These are phyloP conservation scores for Pseudomyrmex dendroicus DNA, from an alignment of 1,140 invertebrate genomes.

Conservation along the genomic window DNA sequence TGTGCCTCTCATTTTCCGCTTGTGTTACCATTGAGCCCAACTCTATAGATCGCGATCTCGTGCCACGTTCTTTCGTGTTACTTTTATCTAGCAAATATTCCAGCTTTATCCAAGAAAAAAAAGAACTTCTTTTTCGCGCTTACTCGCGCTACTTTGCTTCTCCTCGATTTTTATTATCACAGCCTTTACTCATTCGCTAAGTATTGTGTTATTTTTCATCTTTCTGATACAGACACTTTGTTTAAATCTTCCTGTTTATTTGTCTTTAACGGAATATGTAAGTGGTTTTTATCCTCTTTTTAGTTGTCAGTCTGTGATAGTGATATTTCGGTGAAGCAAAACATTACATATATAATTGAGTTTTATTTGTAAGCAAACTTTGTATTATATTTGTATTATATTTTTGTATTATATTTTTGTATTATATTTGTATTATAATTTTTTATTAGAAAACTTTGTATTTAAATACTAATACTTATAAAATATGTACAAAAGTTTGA, in stretches of 20 bases:
- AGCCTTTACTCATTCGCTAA: slow-evolving; percentile 21
- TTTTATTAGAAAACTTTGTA: neutral
- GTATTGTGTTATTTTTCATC: slow-evolving; percentile 51
- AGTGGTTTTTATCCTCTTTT: slow-evolving; percentile 4
- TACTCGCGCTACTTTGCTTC: neutral
- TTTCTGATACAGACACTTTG: slow-evolving; percentile 28
- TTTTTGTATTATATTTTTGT: too few species aligned
- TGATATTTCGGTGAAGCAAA: neutral
- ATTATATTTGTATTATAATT: too few species aligned
- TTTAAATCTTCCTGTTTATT: slow-evolving; percentile 33
- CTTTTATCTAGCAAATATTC: slow-evolving; percentile 15
- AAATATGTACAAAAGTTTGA: too few species aligned
- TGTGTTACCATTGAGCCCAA: neutral
- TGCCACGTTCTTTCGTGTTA: neutral
- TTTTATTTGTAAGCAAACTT: slow-evolving; percentile 5
- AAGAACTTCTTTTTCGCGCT: slow-evolving; percentile 6
- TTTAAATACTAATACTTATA: too few species aligned
- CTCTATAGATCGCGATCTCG: slow-evolving; percentile 25
- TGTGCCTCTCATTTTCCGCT: slow-evolving; percentile 7
- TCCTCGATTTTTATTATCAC: neutral
- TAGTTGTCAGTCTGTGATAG: slow-evolving; percentile 16
- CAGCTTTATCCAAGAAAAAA: slow-evolving; percentile 20
- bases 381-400: too few species aligned
- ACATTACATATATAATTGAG: neutral
- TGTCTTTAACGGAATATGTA: slow-evolving; percentile 33